Base-by-base conservation (phyloP, 2,888 invertebrate genomes). In the Epirrita christyi region DNA sequence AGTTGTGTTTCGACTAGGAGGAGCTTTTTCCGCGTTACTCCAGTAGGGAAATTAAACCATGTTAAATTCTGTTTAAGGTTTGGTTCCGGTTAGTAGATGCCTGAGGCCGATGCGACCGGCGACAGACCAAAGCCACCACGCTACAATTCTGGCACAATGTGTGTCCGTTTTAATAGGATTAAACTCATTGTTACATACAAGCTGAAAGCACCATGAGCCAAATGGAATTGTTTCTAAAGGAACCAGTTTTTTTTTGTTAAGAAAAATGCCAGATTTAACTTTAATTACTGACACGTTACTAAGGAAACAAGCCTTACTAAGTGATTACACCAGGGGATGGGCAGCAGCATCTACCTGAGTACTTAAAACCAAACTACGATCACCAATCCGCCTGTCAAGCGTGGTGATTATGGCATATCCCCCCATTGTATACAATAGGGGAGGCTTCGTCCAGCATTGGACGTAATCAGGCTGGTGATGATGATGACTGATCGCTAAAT, bases 121-220 rank as follows among this genome's bases (percentile, higher is more conserved):
- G 89, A 88, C 90, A 88, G 87, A 88, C 87, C 87, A 83, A 87
- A 88, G 86, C 86, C 82, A 86, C 88, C 88, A 78, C 80, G 85
- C 81, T 86, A 89, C 86, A 86, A 84, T 88, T 86, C 83, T 83
- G 84, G 83, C 83, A 85, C 87, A 88, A 87, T 88, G 86, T 88
- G 88, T 87, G 85, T 85, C 83, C 85, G 85, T 81, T 88, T 85
- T 90, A 91, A 91, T 85, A 86, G 89, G 91, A 89, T 90, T 90
- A 89, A 88, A 86, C 81, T 87, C 86, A 85, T 88, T 89, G 88
- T 88, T 85, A 86, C 85, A 86, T 86, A 85, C 84, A 81, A 85
- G 80, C 80, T 80, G 82, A 80, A 85, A 85, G 80, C 80, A 85
- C 78, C 74, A 79, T 75, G 80, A 84, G 78, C 85, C 70, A 80